Conservation (phyloP, 2,797 vertebrate species). For the Pterois miles region DNA sequence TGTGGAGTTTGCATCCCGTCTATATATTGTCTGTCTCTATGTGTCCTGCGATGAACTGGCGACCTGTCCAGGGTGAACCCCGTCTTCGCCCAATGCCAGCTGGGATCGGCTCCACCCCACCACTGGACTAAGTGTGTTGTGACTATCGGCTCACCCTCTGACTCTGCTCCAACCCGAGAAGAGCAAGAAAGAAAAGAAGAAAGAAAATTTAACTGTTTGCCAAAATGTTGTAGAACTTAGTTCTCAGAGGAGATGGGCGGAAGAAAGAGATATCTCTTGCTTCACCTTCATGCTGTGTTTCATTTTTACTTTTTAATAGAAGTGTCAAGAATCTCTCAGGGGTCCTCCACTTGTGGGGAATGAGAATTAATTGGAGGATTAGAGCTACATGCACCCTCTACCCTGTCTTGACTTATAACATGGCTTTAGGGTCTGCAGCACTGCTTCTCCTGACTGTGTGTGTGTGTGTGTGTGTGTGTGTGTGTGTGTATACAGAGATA, state of each 20-base stretch:
- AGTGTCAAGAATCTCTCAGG: conserved; percentile 71
- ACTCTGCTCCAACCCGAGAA: background rate
- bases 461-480: conserved; percentile 8
- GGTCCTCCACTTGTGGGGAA: conserved; percentile 70
- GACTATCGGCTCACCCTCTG: background rate
- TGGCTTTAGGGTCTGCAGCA: conserved; percentile 63
- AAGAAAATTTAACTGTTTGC: conserved; percentile 28
- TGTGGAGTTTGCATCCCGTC: too few species aligned
- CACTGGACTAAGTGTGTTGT: too few species aligned
- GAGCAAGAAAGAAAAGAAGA: conserved; percentile 3
- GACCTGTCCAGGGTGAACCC: too few species aligned
- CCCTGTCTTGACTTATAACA: conserved; percentile 71
- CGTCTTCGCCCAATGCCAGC: too few species aligned
- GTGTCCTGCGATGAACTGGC: too few species aligned
- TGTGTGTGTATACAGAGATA: too few species aligned
- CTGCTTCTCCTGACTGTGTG: conserved; percentile 30
- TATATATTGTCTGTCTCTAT: too few species aligned
- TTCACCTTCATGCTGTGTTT: conserved; percentile 75
- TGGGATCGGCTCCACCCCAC: too few species aligned
- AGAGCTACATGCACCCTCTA: conserved; percentile 69
- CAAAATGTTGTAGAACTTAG: conserved; percentile 63
- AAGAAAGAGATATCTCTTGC: conserved; percentile 56
- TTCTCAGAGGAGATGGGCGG: conserved; percentile 56
- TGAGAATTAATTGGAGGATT: conserved; percentile 81
- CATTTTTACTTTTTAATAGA: conserved; percentile 78